These are phyloP conservation scores for Pelagia noctiluca DNA, from an alignment of 30 jellyfish, hydroid and myxozoan genomes.

Conservation along the genomic window DNA sequence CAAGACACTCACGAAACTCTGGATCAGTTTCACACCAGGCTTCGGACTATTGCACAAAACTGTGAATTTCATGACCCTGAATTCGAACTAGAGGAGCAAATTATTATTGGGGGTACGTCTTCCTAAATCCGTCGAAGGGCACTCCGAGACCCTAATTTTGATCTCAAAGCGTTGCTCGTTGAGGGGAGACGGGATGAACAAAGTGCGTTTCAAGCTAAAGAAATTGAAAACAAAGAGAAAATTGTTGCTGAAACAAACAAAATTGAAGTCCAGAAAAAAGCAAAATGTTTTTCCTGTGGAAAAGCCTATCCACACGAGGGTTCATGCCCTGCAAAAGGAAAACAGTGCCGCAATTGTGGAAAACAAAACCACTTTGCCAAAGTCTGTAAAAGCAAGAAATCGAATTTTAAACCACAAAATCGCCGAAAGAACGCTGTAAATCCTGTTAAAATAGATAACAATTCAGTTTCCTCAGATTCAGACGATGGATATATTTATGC, in stretches of 20 bases:
- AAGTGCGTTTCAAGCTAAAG: constrained; percentile 4
- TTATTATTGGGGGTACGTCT: constrained; percentile 37
- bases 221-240: constrained; percentile 23
- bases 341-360: constrained; percentile 26
- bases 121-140: constrained; percentile 21
- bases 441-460: not conserved
- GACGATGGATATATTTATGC: constrained; percentile 15
- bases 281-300: constrained; percentile 22
- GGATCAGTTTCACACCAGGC: constrained; percentile 33
- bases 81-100: constrained; percentile 49
- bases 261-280: not conserved
- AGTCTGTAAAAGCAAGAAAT: constrained; percentile 7
- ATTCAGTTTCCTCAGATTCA: not conserved
- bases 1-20: constrained; percentile 35
- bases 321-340: constrained; percentile 34
- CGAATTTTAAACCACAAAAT: not conserved
- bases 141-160: constrained; percentile 12
- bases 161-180: constrained; percentile 13
- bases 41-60: constrained; percentile 8
- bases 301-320: constrained; percentile 12
- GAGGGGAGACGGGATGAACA: constrained; percentile 59
- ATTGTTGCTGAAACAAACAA: not conserved
- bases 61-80: constrained; percentile 24
- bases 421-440: not conserved
- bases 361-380: constrained; percentile 19